These are phyloP conservation scores for Linnaemya vulpina DNA, from an alignment of 2,888 invertebrate species.

Conservation along the genomic window DNA sequence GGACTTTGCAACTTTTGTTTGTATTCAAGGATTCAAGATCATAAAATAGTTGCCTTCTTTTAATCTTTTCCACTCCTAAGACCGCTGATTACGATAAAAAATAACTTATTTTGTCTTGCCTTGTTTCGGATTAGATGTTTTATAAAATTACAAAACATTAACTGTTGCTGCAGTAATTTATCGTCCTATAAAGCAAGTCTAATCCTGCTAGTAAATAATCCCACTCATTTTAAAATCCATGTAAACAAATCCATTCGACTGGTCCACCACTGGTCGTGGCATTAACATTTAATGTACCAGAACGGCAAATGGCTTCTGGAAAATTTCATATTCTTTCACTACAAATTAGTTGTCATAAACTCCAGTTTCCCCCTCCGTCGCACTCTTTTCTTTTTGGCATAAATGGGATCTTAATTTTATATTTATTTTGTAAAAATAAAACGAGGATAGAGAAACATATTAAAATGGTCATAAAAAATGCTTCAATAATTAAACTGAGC, in stretches of 20 bases:
- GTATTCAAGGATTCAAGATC: too few species aligned
- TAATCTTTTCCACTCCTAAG: too few species aligned
- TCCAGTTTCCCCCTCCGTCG: conserved; percentile 9
- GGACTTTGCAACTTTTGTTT: too few species aligned
- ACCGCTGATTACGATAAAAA: too few species aligned
- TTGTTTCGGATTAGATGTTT: too few species aligned
- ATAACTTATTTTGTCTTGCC: too few species aligned
- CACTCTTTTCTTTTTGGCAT: not conserved
- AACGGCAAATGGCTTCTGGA: conserved; percentile 4
- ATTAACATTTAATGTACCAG: conserved; percentile 14
- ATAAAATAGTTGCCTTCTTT: too few species aligned
- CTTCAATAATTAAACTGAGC: conserved; percentile 49
- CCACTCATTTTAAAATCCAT: not conserved
- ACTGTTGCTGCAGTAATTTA: not conserved
- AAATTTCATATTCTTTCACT: conserved; percentile 18
- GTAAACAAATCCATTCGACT: not conserved
- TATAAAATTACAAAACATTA: too few species aligned
- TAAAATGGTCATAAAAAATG: conserved; percentile 32
- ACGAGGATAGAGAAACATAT: not conserved
- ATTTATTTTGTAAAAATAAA: not conserved
- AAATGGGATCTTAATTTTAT: conserved; percentile 39
- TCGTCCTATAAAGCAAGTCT: not conserved
- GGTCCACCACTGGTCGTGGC: not conserved
- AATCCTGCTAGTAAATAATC: not conserved
- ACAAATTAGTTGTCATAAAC: conserved; percentile 56